These are phyloP conservation scores for Drosophila affinis DNA, from an alignment of 2,888 invertebrate species.

Conservation along the genomic window DNA sequence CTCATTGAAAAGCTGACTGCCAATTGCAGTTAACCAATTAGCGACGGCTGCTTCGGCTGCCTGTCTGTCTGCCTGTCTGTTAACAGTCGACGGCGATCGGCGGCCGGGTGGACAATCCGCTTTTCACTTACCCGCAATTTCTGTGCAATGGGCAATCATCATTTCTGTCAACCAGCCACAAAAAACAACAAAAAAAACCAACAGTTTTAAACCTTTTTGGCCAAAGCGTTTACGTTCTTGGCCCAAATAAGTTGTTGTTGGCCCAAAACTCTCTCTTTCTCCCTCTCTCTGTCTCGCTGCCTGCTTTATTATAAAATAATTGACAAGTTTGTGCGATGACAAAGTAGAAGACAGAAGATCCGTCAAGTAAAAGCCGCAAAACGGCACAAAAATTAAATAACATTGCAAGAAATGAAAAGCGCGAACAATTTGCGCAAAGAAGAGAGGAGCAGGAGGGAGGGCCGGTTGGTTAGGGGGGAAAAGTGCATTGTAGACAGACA, in stretches of 20 bases:
- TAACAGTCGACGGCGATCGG: slow-evolving; percentile 1
- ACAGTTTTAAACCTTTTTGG: slow-evolving; percentile 25
- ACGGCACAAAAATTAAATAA: slow-evolving; percentile 35
- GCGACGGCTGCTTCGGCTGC: slow-evolving; percentile 29
- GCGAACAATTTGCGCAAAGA: slow-evolving; percentile 41
- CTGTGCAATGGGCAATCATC: slow-evolving; percentile 33
- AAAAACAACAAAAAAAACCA: slow-evolving; percentile 11
- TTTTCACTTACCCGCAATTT: slow-evolving; percentile 48
- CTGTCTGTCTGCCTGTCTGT: neutral
- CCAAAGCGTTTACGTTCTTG: slow-evolving; percentile 65
- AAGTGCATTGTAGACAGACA: slow-evolving; percentile 51
- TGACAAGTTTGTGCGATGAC: slow-evolving; percentile 71
- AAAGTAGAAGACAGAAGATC: slow-evolving; percentile 55
- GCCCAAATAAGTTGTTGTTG: slow-evolving; percentile 60
- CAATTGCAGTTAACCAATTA: slow-evolving; percentile 75
- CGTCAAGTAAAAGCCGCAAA: slow-evolving; percentile 58
- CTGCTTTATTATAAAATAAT: slow-evolving; percentile 74
- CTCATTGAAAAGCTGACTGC: slow-evolving; percentile 59
- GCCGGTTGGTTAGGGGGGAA: neutral
- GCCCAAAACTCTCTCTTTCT: slow-evolving; percentile 11
- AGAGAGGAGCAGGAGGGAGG: neutral
- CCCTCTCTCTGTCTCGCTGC: slow-evolving; percentile 7
- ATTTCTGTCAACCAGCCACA: slow-evolving; percentile 34
- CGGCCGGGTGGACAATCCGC: slow-evolving; percentile 37
- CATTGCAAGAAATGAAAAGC: slow-evolving; percentile 59